These are phyloP conservation scores for Corella eumyota DNA, from an alignment of 23 tunicate species.

Conservation along the genomic window DNA sequence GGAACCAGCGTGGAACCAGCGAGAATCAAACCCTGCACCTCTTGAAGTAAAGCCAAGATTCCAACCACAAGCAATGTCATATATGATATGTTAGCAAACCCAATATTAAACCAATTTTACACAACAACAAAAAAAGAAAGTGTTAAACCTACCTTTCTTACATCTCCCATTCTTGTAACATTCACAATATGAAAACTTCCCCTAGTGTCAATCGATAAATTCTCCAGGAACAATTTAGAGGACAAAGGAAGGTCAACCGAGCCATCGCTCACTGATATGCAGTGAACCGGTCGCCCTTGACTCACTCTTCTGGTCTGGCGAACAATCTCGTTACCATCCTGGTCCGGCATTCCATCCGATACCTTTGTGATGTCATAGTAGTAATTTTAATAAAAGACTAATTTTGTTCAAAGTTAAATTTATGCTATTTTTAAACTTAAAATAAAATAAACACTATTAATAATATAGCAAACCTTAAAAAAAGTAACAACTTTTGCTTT, in stretches of 20 bases:
- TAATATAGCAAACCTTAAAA: no score
- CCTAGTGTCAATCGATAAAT: slow-evolving; percentile 58
- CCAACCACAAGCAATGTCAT: no score
- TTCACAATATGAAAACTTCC: slow-evolving; percentile 79
- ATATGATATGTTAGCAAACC: not conserved
- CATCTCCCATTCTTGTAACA: slow-evolving; percentile 47
- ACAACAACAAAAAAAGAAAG: not conserved
- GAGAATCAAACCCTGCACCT: no score
- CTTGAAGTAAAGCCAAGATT: no score
- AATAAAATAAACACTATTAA: no score
- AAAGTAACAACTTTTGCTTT: no score
- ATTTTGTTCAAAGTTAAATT: no score
- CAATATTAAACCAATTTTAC: not conserved
- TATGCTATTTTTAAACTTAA: not conserved
- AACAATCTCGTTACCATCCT: slow-evolving; percentile 43
- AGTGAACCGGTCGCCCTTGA: slow-evolving; percentile 70
- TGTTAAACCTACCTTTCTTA: slow-evolving; percentile 34
- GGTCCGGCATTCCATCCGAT: slow-evolving; percentile 63
- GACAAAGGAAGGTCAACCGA: slow-evolving; percentile 18
- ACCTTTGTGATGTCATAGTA: slow-evolving; percentile 6
- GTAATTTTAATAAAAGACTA: no score
- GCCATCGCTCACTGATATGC: slow-evolving; percentile 45
- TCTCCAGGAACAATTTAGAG: slow-evolving; percentile 45
- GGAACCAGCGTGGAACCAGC: no score
- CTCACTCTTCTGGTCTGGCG: slow-evolving; percentile 21